Conservation (phyloP, 2,113 vertebrate genomes). For the Cebidichthys violaceus region DNA sequence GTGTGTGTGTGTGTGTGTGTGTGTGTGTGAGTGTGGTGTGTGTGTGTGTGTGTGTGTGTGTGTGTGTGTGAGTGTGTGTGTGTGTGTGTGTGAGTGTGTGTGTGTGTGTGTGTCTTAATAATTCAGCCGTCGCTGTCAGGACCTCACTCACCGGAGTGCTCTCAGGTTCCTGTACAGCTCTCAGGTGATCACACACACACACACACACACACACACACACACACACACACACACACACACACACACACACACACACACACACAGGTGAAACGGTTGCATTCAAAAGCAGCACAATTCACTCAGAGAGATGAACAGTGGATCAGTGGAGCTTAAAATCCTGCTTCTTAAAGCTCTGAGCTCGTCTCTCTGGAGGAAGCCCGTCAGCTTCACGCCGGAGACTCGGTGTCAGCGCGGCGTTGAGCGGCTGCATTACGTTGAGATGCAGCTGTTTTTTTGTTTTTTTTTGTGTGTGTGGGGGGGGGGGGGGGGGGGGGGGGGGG, state of each 20-base stretch:
- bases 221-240: conserved; percentile 20
- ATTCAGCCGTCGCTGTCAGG: conserved; percentile 58
- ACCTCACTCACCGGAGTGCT: conserved; percentile 32
- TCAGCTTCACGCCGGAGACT: neutral
- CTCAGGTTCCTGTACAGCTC: conserved; percentile 67
- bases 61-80: conserved; percentile 46
- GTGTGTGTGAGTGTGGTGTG: conserved; percentile 36
- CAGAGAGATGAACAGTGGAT: conserved; percentile 15
- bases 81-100: conserved; percentile 25
- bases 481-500: too few relatives aligned
- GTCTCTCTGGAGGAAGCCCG: neutral
- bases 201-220: conserved; percentile 21
- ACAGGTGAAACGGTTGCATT: neutral
- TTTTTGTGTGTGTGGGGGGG: too few relatives aligned
- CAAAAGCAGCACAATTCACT: neutral
- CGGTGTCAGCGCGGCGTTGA: neutral
- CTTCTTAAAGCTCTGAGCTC: neutral
- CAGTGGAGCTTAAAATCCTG: conserved; percentile 9
- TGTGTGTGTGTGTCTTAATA: conserved; percentile 64
- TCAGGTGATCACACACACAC: conserved; percentile 44
- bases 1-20: conserved; percentile 42
- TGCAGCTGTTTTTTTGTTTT: neutral
- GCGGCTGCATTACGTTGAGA: neutral
- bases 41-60: conserved; percentile 41
- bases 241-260: conserved; percentile 13